Evolutionary conservation across 2,888 invertebrate genomes (phyloP).

Genomic region (Euclidia mi): DNA sequence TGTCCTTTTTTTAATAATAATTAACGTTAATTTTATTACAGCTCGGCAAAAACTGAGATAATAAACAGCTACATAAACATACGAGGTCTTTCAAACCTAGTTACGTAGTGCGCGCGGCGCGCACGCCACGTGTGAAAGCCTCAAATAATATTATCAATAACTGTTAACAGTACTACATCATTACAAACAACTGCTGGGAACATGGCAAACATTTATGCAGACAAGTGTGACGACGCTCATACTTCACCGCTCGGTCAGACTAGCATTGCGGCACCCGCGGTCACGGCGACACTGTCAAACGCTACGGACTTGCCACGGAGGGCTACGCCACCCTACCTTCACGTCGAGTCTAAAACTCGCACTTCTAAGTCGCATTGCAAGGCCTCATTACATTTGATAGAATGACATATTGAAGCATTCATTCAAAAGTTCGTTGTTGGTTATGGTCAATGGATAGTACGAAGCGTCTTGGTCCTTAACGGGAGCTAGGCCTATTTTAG

Average conservation of each 20-base stretch:
- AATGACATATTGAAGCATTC: conserved; percentile 2
- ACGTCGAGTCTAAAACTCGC: conserved; percentile 13
- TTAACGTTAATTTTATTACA: conserved; percentile 56
- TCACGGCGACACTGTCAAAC: neutral
- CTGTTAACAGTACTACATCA: conserved; percentile 47
- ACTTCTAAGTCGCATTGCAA: conserved; percentile 22
- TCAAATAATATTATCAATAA: conserved; percentile 47
- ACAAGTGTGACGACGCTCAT: conserved; percentile 17
- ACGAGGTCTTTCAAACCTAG: conserved; percentile 48
- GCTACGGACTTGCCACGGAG: neutral
- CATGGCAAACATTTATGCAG: conserved; percentile 47
- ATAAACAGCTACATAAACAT: conserved; percentile 47
- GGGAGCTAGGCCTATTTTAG: conserved; percentile 17
- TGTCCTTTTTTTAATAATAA: conserved; percentile 50
- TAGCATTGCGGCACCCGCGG: conserved; percentile 34
- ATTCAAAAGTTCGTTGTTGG: conserved; percentile 14
- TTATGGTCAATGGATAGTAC: conserved; percentile 14
- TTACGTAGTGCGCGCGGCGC: conserved; percentile 41
- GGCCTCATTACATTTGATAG: conserved; percentile 25
- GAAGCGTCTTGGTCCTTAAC: conserved; percentile 16
- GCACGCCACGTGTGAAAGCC: conserved; percentile 46
- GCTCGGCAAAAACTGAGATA: conserved; percentile 52
- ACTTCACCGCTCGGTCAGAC: conserved; percentile 46
- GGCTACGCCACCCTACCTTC: conserved; percentile 16
- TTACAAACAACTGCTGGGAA: conserved; percentile 49